These are phyloP conservation scores for Encarsia formosa DNA, from an alignment of 2,888 invertebrate genomes.

Conservation along the genomic window DNA sequence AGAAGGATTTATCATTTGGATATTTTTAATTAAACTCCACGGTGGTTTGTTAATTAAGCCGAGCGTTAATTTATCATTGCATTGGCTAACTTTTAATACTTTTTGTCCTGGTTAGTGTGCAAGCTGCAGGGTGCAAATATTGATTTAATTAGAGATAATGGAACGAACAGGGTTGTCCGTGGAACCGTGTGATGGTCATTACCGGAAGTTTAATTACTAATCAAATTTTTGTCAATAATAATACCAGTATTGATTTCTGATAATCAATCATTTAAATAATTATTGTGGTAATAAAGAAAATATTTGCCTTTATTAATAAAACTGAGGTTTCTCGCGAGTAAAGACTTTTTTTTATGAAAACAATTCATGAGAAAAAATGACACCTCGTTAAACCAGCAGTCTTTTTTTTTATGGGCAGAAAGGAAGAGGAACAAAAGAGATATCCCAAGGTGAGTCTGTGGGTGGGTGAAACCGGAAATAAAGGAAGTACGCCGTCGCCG, in stretches of 20 bases:
- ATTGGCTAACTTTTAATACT: no score
- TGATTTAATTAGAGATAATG: no score
- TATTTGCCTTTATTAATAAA: not conserved
- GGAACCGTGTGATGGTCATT: no score
- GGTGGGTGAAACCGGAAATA: conserved; percentile 21
- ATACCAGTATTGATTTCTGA: not conserved
- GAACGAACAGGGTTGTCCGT: no score
- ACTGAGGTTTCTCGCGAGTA: not conserved
- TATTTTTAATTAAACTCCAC: no score
- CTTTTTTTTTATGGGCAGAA: conserved; percentile 18
- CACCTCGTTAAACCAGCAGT: conserved; percentile 20
- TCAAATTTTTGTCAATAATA: no score
- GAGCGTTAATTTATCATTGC: no score
- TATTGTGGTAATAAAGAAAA: not conserved
- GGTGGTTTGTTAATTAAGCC: no score
- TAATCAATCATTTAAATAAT: not conserved
- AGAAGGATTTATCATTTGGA: no score
- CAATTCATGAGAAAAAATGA: conserved; percentile 15
- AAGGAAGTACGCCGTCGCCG: conserved; percentile 22
- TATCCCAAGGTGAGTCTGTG: conserved; percentile 6
- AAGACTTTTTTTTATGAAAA: not conserved
- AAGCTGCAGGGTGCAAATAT: no score
- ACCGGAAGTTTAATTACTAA: no score
- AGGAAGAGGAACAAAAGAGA: not conserved
- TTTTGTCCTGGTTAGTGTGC: no score